These are phyloP conservation scores for western clawed frog (Xenopus tropicalis) DNA, from an alignment of 2,113 vertebrate species.

Conservation along the genomic window DNA sequence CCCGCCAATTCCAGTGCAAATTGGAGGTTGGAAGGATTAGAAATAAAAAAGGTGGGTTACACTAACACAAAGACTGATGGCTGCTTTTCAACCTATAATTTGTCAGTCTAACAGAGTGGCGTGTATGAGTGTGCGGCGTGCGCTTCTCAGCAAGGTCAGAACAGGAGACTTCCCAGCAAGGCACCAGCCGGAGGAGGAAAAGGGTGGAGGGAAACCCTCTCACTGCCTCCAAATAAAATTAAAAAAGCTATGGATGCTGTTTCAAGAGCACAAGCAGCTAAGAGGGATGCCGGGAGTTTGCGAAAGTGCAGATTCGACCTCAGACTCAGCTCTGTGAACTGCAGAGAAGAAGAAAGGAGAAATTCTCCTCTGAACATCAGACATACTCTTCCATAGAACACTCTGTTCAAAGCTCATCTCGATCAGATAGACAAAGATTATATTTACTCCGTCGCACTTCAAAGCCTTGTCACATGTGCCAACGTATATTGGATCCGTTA, in stretches of 20 bases:
- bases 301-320: conserved; percentile 42
- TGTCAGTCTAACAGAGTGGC: conserved; percentile 52
- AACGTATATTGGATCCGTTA: conserved; percentile 33
- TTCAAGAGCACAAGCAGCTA: conserved; percentile 29
- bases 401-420: conserved; percentile 38
- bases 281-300: conserved; percentile 35
- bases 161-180: conserved; percentile 38
- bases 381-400: conserved; percentile 36
- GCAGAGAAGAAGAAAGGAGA: conserved; percentile 37
- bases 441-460: conserved; percentile 38
- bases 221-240: conserved; percentile 1
- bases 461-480: conserved; percentile 28
- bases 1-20: conserved; percentile 23
- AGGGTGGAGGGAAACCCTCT: conserved; percentile 12
- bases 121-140: conserved; percentile 62
- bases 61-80: conserved; percentile 53
- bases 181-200: neutral
- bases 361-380: conserved; percentile 43
- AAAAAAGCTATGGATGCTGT: conserved; percentile 29
- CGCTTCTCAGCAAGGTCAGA: conserved; percentile 61
- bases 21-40: conserved; percentile 33
- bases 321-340: conserved; percentile 30
- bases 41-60: conserved; percentile 52
- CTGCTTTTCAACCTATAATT: conserved; percentile 57
- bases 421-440: conserved; percentile 42